These are phyloP conservation scores for Asbolus verrucosus DNA, from an alignment of 1,140 invertebrate species.

Conservation along the genomic window DNA sequence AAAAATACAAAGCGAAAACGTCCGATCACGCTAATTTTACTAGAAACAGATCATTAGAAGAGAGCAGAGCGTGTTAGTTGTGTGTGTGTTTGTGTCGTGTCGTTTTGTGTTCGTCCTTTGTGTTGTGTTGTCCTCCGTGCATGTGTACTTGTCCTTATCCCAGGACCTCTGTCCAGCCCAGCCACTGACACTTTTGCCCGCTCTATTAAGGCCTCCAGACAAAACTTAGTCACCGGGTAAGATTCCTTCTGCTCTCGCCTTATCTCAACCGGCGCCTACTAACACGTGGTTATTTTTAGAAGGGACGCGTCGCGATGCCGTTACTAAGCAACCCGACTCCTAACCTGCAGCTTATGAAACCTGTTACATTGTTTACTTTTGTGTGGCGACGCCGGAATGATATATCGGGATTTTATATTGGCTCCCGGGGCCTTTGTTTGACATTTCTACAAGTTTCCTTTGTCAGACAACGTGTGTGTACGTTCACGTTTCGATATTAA, in stretches of 20 bases:
- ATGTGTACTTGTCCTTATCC: conserved; percentile 14
- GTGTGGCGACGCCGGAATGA: conserved; percentile 27
- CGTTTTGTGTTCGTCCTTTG: conserved; percentile 12
- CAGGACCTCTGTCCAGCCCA: no score
- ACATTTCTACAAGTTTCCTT: conserved; percentile 25
- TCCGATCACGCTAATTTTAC: conserved; percentile 28
- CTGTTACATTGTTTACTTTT: conserved; percentile 34
- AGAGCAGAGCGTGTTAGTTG: neutral
- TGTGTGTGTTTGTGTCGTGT: conserved; percentile 18
- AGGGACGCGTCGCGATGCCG: conserved; percentile 28
- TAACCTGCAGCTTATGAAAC: conserved; percentile 37
- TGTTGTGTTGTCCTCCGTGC: conserved; percentile 16
- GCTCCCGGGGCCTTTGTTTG: conserved; percentile 19
- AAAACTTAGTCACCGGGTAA: conserved; percentile 2
- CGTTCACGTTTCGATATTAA: conserved; percentile 25
- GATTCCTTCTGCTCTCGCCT: conserved; percentile 16
- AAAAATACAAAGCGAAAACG: conserved; percentile 18
- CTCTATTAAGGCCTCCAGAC: neutral
- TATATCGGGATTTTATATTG: conserved; percentile 34
- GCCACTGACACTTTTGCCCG: neutral
- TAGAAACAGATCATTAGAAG: neutral
- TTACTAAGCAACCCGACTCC: conserved; percentile 20
- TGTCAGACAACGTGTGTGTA: conserved; percentile 11
- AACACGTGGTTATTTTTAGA: conserved; percentile 22
- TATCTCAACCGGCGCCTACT: conserved; percentile 1